Base-by-base conservation (phyloP, 2,888 invertebrate species). In the Abrostola triplasia region DNA sequence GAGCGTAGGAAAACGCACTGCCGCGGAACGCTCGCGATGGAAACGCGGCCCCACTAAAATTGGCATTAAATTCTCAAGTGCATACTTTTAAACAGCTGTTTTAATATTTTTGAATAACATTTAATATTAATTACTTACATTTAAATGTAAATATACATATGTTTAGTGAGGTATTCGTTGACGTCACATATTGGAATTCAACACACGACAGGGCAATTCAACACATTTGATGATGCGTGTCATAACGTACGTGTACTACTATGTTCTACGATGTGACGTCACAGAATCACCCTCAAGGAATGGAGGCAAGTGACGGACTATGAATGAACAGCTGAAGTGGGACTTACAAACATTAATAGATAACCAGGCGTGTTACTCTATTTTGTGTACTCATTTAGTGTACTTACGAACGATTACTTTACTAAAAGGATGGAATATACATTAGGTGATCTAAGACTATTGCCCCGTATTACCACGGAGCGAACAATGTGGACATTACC, bases 371-470 rank as follows among this genome's bases (percentile, higher is more conserved):
- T 83, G 83, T 88, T 87, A 89, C 70, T 84, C 90, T 91, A 89
- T 81, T 84, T 83, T 88, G 89, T 92, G 92, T 93, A 93, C 92
- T 92, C 85, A 80, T 90, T 88, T 85, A 88, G 87, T 92, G 93
- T 93, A 93, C 92, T 92, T 92, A 91, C 81, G 82, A 90, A 85
- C 82, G 77, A 91, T 90, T 91, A 92, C 81, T 84, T 88, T 78
- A 85, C 90, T 92, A 93, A 89, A 86, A 94, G 93, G 94, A 94
- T 93, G 93, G 93, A 94, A 94, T 94, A 94, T 94, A 94, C 92
- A 93, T 92, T 93, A 93, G 89, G 90, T 92, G 93, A 93, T 86
- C 90, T 93, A 91, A 86, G 82, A 85, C 87, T 88, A 88, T 76
- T 77, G 84, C 84, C 83, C 86, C 81, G 83, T 84, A 82, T 77